phyloP scores from a whole-genome alignment of 2,113 vertebrate species.

The Eonycteris spelaea region DNA sequence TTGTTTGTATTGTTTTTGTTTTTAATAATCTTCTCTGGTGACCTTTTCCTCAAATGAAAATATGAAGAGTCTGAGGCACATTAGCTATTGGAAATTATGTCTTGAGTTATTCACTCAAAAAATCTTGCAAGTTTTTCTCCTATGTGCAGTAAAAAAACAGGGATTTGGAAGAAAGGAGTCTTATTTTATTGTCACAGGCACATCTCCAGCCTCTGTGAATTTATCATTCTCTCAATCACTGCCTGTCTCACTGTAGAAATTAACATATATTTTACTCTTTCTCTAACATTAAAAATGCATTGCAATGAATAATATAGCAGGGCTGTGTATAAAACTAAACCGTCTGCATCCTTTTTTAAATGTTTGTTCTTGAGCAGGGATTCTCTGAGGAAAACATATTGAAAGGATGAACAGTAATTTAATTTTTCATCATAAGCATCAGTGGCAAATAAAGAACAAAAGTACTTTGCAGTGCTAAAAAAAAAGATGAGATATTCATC shows the following conservation, averaged over 20 bases:
- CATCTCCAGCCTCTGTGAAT: constrained; percentile 74
- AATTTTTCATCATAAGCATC: constrained; percentile 89
- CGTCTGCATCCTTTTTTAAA: constrained; percentile 82
- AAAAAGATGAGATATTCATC: constrained; percentile 81
- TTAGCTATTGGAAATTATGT: constrained; percentile 59
- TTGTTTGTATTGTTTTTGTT: background rate
- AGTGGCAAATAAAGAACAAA: constrained; percentile 86
- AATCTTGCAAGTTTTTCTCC: constrained; percentile 39
- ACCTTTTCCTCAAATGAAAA: constrained; percentile 63
- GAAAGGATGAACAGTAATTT: constrained; percentile 87
- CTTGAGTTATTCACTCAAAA: constrained; percentile 67
- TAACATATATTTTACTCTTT: constrained; percentile 85
- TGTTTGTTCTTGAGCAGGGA: constrained; percentile 85
- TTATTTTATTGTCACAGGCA: constrained; percentile 40
- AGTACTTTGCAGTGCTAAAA: constrained; percentile 80
- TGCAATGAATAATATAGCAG: constrained; percentile 87
- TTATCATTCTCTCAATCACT: constrained; percentile 76
- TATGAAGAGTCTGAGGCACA: constrained; percentile 17
- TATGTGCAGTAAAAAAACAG: background rate
- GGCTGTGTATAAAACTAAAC: constrained; percentile 85
- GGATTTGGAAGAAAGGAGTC: background rate
- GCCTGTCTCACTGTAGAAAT: constrained; percentile 80
- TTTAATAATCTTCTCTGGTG: constrained; percentile 51
- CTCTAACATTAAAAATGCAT: constrained; percentile 87
- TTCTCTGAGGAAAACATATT: constrained; percentile 84